Conservation (phyloP, 2,113 vertebrate genomes). For the Microtus richardsoni region DNA sequence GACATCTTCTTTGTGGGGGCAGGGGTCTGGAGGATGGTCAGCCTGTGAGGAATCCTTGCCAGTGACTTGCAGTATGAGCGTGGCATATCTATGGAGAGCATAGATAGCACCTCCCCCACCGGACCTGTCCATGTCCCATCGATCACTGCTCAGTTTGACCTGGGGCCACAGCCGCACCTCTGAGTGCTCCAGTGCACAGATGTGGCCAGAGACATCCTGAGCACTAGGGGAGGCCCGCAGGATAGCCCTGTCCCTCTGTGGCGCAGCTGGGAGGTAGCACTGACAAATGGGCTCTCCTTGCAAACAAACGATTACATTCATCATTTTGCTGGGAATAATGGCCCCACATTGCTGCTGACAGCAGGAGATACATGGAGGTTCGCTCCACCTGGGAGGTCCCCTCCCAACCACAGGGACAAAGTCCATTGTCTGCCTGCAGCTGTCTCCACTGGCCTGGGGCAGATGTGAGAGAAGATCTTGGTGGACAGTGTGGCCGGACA, state of each 20-base stretch:
- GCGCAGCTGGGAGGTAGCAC: not conserved
- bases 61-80: not conserved
- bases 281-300: not conserved
- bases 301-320: not conserved
- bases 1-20: too few species aligned
- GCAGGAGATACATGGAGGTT: not conserved
- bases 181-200: too few species aligned
- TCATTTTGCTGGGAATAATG: not conserved
- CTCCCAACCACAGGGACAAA: not conserved
- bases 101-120: not conserved
- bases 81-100: rapidly evolving
- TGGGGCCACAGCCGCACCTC: not conserved
- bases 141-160: not conserved
- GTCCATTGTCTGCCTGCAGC: too few species aligned
- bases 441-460: not conserved
- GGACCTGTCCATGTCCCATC: not conserved
- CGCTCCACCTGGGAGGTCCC: not conserved
- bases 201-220: not conserved
- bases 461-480: not conserved
- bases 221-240: not conserved
- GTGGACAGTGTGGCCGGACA: not conserved
- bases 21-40: not conserved
- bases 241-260: not conserved
- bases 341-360: not conserved
- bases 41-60: not conserved